Evolutionary conservation across 1,140 invertebrate genomes (phyloP).

Genomic region (Trachymyrmex cornetzi): DNA sequence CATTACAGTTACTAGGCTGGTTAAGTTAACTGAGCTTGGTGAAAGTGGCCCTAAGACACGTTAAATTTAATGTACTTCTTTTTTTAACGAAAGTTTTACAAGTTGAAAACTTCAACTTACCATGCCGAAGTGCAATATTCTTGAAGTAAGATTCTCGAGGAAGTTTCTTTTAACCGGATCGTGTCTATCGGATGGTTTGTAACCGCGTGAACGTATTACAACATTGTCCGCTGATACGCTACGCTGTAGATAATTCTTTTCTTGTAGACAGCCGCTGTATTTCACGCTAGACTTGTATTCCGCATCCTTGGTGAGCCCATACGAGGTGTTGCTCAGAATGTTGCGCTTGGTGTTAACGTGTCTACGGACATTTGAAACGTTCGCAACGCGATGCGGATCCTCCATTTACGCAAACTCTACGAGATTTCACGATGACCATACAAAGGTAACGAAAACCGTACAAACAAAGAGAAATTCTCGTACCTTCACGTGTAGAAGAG

Average conservation of each 20-base stretch:
- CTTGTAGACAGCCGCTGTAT: constrained; percentile 68
- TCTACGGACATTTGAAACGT: constrained; percentile 62
- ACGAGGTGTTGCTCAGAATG: constrained; percentile 76
- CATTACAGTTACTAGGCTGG: no score
- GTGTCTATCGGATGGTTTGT: constrained; percentile 94
- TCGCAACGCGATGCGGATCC: constrained; percentile 45
- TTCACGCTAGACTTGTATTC: constrained; percentile 76
- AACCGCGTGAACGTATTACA: constrained; percentile 89
- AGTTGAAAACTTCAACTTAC: constrained; percentile 82
- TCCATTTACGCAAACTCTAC: constrained; percentile 55
- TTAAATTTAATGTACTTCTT: not conserved
- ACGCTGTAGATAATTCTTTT: constrained; percentile 80
- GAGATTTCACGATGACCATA: constrained; percentile 16
- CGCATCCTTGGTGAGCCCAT: constrained; percentile 77
- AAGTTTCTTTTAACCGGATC: constrained; percentile 93
- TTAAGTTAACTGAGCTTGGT: no score
- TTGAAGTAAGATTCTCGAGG: constrained; percentile 92
- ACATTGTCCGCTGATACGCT: constrained; percentile 86
- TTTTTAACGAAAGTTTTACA: not conserved
- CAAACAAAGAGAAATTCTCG: not conserved
- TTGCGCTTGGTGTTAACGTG: constrained; percentile 72
- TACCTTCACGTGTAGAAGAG: not conserved
- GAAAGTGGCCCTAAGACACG: not conserved
- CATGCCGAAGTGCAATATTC: constrained; percentile 93
- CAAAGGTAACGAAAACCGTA: not conserved